Evolutionary conservation across 2,888 invertebrate species (phyloP).

Genomic region (Chromoteleia sp.): DNA sequence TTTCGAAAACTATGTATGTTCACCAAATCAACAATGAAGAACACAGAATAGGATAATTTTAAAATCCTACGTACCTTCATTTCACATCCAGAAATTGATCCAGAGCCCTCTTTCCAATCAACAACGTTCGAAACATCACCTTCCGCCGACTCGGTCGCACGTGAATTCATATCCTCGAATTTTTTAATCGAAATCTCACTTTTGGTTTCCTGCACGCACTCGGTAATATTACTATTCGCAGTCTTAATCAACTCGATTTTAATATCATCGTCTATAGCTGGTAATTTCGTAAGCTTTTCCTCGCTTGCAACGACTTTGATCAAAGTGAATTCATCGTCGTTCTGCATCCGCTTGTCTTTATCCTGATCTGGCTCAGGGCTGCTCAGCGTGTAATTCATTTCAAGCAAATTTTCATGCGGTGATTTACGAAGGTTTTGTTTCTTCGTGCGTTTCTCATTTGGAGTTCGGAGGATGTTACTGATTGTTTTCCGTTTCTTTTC

Average conservation of each 20-base stretch:
- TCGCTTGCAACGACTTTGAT: constrained; percentile 82
- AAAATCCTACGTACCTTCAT: constrained; percentile 42
- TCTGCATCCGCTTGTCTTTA: constrained; percentile 80
- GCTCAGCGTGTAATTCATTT: constrained; percentile 78
- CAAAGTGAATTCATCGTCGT: constrained; percentile 83
- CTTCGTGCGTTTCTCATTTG: constrained; percentile 80
- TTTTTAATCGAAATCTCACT: constrained; percentile 73
- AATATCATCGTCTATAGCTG: constrained; percentile 79
- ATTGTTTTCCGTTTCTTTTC: constrained; percentile 80
- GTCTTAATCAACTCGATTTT: constrained; percentile 83
- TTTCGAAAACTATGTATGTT: too few species aligned
- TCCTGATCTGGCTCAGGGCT: constrained; percentile 82
- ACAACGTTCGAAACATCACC: constrained; percentile 87
- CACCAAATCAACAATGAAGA: too few species aligned
- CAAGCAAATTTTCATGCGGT: constrained; percentile 77
- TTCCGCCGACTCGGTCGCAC: constrained; percentile 78
- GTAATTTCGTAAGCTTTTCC: constrained; percentile 77
- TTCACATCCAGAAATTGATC: constrained; percentile 46
- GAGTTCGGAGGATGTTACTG: constrained; percentile 80
- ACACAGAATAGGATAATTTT: background rate
- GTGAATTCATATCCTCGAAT: constrained; percentile 74
- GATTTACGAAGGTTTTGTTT: constrained; percentile 80
- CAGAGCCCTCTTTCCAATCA: constrained; percentile 82
- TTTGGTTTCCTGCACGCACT: constrained; percentile 73
- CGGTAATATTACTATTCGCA: constrained; percentile 71